Evolutionary conservation across 2,113 vertebrate genomes (phyloP).

Genomic region (Dendrocopos noguchii): DNA sequence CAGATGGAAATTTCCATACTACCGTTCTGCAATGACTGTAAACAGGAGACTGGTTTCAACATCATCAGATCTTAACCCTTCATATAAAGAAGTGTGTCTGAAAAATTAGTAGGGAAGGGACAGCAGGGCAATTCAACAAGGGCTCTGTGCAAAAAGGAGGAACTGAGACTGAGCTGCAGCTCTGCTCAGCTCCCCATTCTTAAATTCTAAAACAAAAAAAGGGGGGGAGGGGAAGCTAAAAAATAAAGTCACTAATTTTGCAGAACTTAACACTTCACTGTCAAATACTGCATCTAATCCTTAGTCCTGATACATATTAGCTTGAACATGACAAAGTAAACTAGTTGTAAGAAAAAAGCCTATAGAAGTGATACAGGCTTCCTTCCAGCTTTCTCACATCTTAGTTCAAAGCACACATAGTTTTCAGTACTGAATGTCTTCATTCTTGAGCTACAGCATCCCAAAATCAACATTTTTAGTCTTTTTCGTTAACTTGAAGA

Average conservation of each 20-base stretch:
- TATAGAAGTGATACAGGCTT: background rate
- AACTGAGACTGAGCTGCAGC: conserved; percentile 13
- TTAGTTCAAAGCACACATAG: background rate
- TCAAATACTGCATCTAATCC: background rate
- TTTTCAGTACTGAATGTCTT: background rate
- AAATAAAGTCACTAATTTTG: background rate
- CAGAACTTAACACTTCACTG: background rate
- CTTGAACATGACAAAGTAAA: background rate
- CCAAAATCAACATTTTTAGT: background rate
- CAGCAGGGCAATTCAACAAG: background rate
- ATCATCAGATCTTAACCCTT: conserved; percentile 50
- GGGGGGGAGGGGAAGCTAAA: background rate
- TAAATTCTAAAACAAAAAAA: background rate
- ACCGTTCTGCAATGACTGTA: conserved; percentile 39
- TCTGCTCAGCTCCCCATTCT: background rate
- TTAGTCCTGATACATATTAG: background rate
- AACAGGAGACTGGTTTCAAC: conserved; percentile 55
- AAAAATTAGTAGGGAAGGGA: background rate
- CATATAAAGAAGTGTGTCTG: background rate
- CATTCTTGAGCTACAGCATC: background rate
- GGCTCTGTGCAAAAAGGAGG: conserved; percentile 16
- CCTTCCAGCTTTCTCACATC: background rate
- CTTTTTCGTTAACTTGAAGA: background rate
- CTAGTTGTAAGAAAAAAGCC: background rate
- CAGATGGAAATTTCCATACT: conserved; percentile 68